Conservation (phyloP, 2,888 invertebrate species). For the Elegia similella region DNA sequence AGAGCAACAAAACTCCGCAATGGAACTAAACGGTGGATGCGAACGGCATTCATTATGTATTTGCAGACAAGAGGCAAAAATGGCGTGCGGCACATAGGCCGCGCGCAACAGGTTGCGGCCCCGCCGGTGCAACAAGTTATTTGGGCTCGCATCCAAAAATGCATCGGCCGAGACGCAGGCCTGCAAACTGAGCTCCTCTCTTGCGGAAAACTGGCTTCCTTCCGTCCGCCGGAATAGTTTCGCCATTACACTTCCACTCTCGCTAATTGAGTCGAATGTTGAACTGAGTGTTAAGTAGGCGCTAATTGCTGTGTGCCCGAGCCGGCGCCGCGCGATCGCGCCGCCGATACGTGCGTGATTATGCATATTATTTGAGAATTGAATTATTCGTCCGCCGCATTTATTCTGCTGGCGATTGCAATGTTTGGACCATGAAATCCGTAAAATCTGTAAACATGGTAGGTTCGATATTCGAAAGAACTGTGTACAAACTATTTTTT, state of each 20-base stretch:
- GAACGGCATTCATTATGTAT: conserved; percentile 77
- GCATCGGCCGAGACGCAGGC: conserved; percentile 63
- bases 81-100: conserved; percentile 45
- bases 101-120: conserved; percentile 68
- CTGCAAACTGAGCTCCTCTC: conserved; percentile 48
- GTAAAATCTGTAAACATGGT: not conserved
- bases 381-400: conserved; percentile 23
- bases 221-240: conserved; percentile 40
- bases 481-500: not conserved
- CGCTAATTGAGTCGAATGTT: conserved; percentile 31
- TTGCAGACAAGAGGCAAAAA: conserved; percentile 70
- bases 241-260: conserved; percentile 30
- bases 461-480: conserved; percentile 1
- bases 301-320: conserved; percentile 33
- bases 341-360: conserved; percentile 22
- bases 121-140: conserved; percentile 75
- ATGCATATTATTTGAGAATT: conserved; percentile 27
- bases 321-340: conserved; percentile 4
- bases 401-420: conserved; percentile 23
- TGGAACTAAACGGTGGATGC: conserved; percentile 51
- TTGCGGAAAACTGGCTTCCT: conserved; percentile 55
- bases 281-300: conserved; percentile 37
- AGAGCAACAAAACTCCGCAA: conserved; percentile 54
- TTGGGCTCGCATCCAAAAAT: conserved; percentile 80
- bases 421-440: conserved; percentile 13